A percentile compares a stretch with the other conserved stretches of the same genome.
Conservation (phyloP, 2,113 vertebrate genomes). For the Dicentrarchus labrax region DNA sequence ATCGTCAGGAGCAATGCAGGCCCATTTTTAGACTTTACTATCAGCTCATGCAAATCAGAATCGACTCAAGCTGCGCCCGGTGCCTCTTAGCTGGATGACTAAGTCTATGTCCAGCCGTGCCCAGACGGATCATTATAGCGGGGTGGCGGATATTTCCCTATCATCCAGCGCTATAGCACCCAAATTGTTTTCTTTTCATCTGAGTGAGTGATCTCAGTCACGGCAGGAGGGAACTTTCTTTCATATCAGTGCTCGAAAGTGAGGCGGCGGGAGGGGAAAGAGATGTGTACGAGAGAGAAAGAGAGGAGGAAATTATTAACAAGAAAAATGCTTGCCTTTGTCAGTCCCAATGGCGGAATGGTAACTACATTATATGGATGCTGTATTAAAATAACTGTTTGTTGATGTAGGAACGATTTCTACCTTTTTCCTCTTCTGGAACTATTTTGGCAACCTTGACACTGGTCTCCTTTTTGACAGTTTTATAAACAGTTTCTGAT, state of each 20-base stretch:
- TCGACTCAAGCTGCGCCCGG: conserved; percentile 48
- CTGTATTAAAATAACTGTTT: conserved; percentile 55
- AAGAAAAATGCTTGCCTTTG: conserved; percentile 56
- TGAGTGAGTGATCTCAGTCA: conserved; percentile 58
- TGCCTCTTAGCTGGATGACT: conserved; percentile 59
- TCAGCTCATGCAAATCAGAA: conserved; percentile 71
- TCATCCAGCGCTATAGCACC: conserved; percentile 48
- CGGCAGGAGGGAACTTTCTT: conserved; percentile 54
- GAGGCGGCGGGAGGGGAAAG: conserved; percentile 50
- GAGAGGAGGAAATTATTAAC: conserved; percentile 42
- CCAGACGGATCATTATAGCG: conserved; percentile 56
- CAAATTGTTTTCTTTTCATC: conserved; percentile 78
- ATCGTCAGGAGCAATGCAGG: conserved; percentile 43
- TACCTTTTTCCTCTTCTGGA: background rate
- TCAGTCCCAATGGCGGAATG: conserved; percentile 33
- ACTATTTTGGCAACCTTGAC: background rate
- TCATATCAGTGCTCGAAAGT: conserved; percentile 60
- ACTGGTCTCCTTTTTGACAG: background rate
- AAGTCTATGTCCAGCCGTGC: conserved; percentile 64
- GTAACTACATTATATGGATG: conserved; percentile 40
- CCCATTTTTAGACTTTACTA: conserved; percentile 66
- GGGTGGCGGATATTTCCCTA: conserved; percentile 51
- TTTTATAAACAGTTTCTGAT: conserved; percentile 12
- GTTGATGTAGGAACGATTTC: conserved; percentile 24
- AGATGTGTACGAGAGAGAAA: conserved; percentile 15